Evolutionary conservation across 2,888 invertebrate genomes (phyloP).

Genomic region (Amiota communis): DNA sequence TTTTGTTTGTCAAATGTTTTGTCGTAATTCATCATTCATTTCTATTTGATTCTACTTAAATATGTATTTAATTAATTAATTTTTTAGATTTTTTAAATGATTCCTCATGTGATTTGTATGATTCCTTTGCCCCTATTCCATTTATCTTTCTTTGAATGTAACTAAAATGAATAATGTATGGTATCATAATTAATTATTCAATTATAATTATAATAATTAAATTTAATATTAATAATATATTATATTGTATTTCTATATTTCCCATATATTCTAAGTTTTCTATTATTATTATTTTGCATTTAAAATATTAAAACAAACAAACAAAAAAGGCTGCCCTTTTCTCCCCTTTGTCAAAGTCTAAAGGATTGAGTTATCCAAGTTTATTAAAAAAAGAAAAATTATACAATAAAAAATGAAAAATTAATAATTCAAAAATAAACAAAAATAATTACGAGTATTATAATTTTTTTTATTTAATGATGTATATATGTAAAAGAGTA

Average conservation of each 20-base stretch:
- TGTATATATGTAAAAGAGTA: no score
- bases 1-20: no score
- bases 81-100: slow-evolving; percentile 9
- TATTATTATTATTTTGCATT: slow-evolving; percentile 11
- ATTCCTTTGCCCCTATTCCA: slow-evolving; percentile 20
- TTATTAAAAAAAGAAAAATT: not conserved
- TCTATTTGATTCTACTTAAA: no score
- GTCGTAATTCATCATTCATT: not conserved
- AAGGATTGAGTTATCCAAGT: not conserved
- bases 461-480: no score
- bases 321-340: no score
- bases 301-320: not conserved
- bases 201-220: slow-evolving; percentile 2
- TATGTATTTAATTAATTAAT: no score
- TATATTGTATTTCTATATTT: not conserved
- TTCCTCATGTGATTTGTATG: slow-evolving; percentile 4
- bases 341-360: no score
- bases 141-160: slow-evolving; percentile 10
- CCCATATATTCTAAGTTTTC: not conserved
- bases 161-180: not conserved
- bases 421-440: no score
- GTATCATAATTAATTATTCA: not conserved
- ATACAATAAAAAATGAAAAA: not conserved
- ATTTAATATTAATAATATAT: not conserved
- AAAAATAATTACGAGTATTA: no score